Evolutionary conservation across 1,140 invertebrate genomes (phyloP).

Genomic region (Procambarus clarkii): DNA sequence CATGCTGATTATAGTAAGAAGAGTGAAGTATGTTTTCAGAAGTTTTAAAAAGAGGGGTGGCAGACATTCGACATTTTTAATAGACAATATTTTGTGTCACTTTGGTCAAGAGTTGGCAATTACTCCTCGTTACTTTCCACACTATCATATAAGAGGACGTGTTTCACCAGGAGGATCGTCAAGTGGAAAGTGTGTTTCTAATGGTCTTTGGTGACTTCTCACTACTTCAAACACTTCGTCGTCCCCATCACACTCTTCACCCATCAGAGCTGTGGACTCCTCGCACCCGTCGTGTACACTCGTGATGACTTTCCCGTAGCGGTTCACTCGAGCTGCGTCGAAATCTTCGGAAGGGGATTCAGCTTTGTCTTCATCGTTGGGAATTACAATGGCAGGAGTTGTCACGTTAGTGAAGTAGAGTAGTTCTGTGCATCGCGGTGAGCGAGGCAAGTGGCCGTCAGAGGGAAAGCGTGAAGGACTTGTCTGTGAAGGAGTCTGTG

Average conservation of each 20-base stretch:
- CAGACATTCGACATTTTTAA: not conserved
- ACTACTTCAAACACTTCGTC: conserved; percentile 41
- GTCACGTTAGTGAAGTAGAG: conserved; percentile 26
- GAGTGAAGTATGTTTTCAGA: not conserved
- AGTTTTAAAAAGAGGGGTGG: not conserved
- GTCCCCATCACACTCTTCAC: conserved; percentile 10
- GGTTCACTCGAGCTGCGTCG: not conserved
- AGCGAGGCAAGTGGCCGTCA: conserved; percentile 21
- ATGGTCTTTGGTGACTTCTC: not conserved
- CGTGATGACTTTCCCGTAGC: conserved; percentile 10
- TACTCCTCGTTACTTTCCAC: not conserved
- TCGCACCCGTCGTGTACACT: not conserved
- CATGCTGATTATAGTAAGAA: not conserved
- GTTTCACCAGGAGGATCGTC: conserved; percentile 27
- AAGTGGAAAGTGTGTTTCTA: conserved; percentile 42
- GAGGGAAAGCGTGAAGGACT: conserved; percentile 34
- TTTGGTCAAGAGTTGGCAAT: not conserved
- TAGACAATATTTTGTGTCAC: no score
- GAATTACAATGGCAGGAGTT: conserved; percentile 15
- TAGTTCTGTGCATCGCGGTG: conserved; percentile 9
- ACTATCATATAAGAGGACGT: conserved; percentile 24
- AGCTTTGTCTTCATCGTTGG: not conserved
- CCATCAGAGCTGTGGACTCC: conserved; percentile 25
- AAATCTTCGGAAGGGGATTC: not conserved
- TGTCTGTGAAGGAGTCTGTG: conserved; percentile 19